Conservation (phyloP, 2,888 invertebrate species). For the Platypus cylindrus region DNA sequence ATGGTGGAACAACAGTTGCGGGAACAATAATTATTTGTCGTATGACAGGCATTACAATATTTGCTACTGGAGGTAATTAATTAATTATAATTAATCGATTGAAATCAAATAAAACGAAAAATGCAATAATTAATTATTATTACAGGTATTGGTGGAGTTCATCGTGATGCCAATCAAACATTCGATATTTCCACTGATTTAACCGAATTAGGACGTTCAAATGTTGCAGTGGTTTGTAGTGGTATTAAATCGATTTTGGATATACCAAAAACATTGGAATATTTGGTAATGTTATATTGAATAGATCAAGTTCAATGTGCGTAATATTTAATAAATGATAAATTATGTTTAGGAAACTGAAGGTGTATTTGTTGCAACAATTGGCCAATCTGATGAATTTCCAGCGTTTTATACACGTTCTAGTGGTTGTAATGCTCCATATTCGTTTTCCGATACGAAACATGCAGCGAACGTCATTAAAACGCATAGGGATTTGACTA, state of each 20-base stretch:
- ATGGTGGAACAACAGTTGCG: conserved; percentile 93
- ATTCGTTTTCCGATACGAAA: conserved; percentile 45
- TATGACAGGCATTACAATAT: conserved; percentile 70
- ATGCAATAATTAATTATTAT: conserved; percentile 3
- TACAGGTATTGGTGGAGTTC: conserved; percentile 78
- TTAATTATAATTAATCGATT: no score
- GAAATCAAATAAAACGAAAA: no score
- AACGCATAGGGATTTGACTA: conserved; percentile 36
- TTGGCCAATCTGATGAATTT: conserved; percentile 58
- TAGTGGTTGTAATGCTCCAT: conserved; percentile 63
- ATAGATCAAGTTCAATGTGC: no score
- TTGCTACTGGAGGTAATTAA: conserved; percentile 81
- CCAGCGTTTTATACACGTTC: conserved; percentile 85
- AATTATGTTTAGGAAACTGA: conserved; percentile 65
- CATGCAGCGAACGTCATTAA: conserved; percentile 65
- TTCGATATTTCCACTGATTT: conserved; percentile 94
- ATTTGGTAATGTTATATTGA: conserved; percentile 55
- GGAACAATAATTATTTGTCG: conserved; percentile 83
- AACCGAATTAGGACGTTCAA: conserved; percentile 74
- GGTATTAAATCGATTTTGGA: conserved; percentile 97
- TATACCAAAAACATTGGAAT: conserved; percentile 86
- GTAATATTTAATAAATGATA: not conserved
- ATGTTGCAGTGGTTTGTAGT: conserved; percentile 84
- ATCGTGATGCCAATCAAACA: conserved; percentile 72
- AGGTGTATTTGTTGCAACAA: conserved; percentile 80